Conservation (phyloP, 2,797 vertebrate genomes). For the Gambelia wislizenii region DNA sequence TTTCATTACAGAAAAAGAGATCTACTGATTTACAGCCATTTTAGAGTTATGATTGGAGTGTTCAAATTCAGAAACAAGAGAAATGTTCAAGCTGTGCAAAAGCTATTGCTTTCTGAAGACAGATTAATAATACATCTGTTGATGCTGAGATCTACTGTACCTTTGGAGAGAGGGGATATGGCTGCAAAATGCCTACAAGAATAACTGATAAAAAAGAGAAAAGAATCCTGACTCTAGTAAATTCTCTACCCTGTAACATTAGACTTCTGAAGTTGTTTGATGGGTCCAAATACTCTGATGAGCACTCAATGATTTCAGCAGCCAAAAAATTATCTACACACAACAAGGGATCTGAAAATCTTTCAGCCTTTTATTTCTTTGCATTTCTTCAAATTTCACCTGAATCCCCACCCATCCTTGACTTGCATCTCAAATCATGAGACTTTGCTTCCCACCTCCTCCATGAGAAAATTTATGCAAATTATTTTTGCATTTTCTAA, state of each 20-base stretch:
- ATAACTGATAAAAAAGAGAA: slow-evolving; percentile 55
- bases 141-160: slow-evolving; percentile 45
- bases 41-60: slow-evolving; percentile 33
- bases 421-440: background rate
- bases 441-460: background rate
- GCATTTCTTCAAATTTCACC: background rate
- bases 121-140: slow-evolving; percentile 74
- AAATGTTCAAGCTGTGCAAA: slow-evolving; percentile 50
- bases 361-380: background rate
- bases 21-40: slow-evolving; percentile 4
- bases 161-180: slow-evolving; percentile 48
- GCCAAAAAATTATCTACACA: background rate
- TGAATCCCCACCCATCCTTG: background rate
- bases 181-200: slow-evolving; percentile 61
- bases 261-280: slow-evolving; percentile 59
- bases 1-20: slow-evolving; percentile 43
- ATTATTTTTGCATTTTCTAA: background rate
- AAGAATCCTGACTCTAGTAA: slow-evolving; percentile 61
- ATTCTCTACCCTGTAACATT: slow-evolving; percentile 61
- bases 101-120: slow-evolving; percentile 55
- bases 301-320: slow-evolving; percentile 49
- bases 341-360: background rate
- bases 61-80: slow-evolving; percentile 49
- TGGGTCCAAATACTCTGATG: slow-evolving; percentile 49
- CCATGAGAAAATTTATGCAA: background rate